Conservation (phyloP, 2,113 vertebrate species). For the Sebastes fasciatus region DNA sequence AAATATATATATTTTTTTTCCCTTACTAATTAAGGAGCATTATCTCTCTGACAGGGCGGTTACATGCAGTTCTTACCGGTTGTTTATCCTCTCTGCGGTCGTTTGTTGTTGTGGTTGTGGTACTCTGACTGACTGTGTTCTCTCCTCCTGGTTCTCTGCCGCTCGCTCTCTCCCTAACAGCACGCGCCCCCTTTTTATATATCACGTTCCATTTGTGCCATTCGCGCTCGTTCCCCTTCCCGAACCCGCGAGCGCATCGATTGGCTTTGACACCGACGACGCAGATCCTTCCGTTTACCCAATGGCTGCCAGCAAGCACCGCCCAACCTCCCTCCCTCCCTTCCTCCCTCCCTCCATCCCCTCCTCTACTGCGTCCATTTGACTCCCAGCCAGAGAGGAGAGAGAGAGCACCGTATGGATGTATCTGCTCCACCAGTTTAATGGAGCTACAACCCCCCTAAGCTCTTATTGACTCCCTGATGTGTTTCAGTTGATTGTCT, state of each 20-base stretch:
- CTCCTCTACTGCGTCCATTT: background rate
- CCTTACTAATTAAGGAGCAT: too few species aligned
- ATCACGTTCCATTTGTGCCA: constrained; percentile 55
- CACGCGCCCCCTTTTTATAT: constrained; percentile 50
- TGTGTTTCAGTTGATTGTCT: background rate
- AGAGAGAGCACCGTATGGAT: background rate
- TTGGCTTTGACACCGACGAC: constrained; percentile 67
- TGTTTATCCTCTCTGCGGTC: too few species aligned
- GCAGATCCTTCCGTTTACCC: constrained; percentile 53
- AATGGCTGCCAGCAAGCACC: constrained; percentile 43
- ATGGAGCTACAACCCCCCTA: background rate
- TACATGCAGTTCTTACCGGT: too few species aligned
- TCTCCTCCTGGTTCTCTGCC: background rate
- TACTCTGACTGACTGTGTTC: accelerated
- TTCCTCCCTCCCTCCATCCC: background rate
- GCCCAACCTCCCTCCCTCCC: constrained; percentile 1
- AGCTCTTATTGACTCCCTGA: background rate
- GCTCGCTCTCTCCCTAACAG: background rate
- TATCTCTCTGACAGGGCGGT: too few species aligned
- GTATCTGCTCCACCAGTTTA: background rate
- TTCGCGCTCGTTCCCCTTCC: constrained; percentile 70
- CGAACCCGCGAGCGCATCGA: constrained; percentile 58
- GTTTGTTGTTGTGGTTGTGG: background rate
- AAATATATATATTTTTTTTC: too few species aligned
- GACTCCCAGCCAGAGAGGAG: constrained; percentile 6